phyloP scores from a whole-genome alignment of 1,140 invertebrate genomes.

The Globodera rostochiensis region DNA sequence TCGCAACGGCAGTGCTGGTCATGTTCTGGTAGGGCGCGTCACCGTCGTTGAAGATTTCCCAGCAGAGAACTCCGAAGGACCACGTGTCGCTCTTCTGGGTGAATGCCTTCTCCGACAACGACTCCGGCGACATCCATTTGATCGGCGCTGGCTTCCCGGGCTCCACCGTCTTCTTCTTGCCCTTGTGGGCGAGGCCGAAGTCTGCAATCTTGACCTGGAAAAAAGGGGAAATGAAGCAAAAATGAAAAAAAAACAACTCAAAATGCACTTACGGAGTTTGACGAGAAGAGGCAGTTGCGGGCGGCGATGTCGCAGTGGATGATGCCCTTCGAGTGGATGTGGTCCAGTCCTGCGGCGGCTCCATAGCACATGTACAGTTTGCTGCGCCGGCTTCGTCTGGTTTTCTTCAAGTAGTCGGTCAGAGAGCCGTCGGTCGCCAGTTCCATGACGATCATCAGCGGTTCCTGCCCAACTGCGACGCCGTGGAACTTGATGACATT shows the following conservation, averaged over 20 bases:
- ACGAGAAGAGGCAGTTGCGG: constrained; percentile 14
- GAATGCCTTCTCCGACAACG: constrained; percentile 13
- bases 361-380: constrained; percentile 41
- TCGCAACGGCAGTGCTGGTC: too few relatives aligned
- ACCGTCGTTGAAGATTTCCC: constrained; percentile 22
- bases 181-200: constrained; percentile 31
- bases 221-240: neutral
- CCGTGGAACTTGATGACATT: constrained; percentile 4
- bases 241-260: neutral
- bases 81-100: constrained; percentile 39
- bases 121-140: neutral
- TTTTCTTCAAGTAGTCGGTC: constrained; percentile 25
- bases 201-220: constrained; percentile 20
- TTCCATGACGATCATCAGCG: constrained; percentile 44
- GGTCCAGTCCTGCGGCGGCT: constrained; percentile 35
- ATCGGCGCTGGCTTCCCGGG: constrained; percentile 5
- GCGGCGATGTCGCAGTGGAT: constrained; percentile 16
- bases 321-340: constrained; percentile 25
- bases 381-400: constrained; percentile 13
- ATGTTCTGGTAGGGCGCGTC: constrained; percentile 29
- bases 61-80: constrained; percentile 32
- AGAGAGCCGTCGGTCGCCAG: constrained; percentile 28
- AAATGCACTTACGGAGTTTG: constrained; percentile 8
- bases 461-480: constrained; percentile 42
- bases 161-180: too few relatives aligned